These are phyloP conservation scores for Tryphoninae sp. DNA, from an alignment of 2,888 invertebrate species.

Conservation along the genomic window DNA sequence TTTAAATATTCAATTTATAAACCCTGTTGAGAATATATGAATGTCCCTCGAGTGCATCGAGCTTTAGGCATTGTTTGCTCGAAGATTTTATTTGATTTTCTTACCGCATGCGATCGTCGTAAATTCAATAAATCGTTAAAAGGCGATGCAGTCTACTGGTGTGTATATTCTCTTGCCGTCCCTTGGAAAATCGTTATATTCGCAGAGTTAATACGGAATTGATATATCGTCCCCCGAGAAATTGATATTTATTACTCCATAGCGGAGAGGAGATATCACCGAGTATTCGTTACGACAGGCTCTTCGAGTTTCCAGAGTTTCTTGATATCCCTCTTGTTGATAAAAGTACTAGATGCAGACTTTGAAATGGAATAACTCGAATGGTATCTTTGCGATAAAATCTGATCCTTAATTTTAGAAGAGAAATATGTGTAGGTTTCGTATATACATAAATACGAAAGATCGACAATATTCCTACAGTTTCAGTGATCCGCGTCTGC, in stretches of 20 bases:
- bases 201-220: slow-evolving; percentile 44
- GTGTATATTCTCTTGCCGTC: slow-evolving; percentile 4
- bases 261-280: slow-evolving; percentile 2
- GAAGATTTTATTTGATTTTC: neutral
- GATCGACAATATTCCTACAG: neutral
- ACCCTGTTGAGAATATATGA: neutral
- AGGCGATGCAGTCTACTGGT: slow-evolving; percentile 10
- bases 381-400: neutral
- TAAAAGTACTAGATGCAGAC: neutral
- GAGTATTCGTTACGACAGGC: slow-evolving; percentile 12
- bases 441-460: neutral
- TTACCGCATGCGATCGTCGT: neutral
- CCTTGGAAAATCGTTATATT: slow-evolving; percentile 17
- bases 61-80: too few species aligned
- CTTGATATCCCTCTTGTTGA: neutral
- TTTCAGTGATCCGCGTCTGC: neutral
- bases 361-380: neutral
- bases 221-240: slow-evolving; percentile 47
- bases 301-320: slow-evolving; percentile 13
- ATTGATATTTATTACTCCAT: slow-evolving; percentile 50
- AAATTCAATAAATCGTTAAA: slow-evolving; percentile 40
- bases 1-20: slow-evolving; percentile 18
- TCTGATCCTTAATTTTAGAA: neutral
- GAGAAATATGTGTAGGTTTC: neutral
- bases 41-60: neutral